phyloP scores from a whole-genome alignment of 2,888 invertebrate genomes.

The Mesochorus sp. region DNA sequence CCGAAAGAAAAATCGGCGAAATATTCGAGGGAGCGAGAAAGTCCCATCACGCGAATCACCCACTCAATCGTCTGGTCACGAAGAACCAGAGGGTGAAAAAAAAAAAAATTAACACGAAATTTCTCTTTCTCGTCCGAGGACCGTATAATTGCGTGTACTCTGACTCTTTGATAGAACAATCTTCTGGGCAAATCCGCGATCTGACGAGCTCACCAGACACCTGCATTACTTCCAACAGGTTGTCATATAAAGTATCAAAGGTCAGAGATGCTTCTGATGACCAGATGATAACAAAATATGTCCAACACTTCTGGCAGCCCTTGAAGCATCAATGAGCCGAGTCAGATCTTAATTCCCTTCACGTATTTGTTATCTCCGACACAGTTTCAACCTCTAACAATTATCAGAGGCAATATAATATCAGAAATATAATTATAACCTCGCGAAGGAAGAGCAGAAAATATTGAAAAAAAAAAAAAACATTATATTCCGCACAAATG shows the following conservation, averaged over 20 bases:
- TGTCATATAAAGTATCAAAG: too few relatives aligned
- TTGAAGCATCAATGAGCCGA: constrained; percentile 10
- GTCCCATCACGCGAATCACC: constrained; percentile 58
- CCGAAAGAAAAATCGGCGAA: constrained; percentile 49
- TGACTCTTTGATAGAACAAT: constrained; percentile 29
- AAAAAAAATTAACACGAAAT: constrained; percentile 41
- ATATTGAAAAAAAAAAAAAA: neutral
- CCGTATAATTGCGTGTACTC: constrained; percentile 43
- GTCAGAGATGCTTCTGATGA: neutral
- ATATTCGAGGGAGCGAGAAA: constrained; percentile 49
- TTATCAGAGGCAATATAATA: neutral
- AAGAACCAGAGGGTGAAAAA: constrained; percentile 22
- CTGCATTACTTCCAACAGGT: neutral
- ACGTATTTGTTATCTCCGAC: neutral
- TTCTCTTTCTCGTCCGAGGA: constrained; percentile 25
- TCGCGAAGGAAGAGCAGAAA: constrained; percentile 15
- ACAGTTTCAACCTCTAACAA: neutral
- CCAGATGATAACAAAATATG: neutral
- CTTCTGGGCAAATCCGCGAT: constrained; percentile 32
- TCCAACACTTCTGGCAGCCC: constrained; percentile 19
- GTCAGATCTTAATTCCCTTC: neutral
- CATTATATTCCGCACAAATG: neutral
- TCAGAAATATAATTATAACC: neutral
- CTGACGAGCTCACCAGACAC: neutral
- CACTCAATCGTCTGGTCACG: constrained; percentile 58